These are phyloP conservation scores for Prionailurus bengalensis DNA, from an alignment of 2,113 vertebrate genomes.

Conservation along the genomic window DNA sequence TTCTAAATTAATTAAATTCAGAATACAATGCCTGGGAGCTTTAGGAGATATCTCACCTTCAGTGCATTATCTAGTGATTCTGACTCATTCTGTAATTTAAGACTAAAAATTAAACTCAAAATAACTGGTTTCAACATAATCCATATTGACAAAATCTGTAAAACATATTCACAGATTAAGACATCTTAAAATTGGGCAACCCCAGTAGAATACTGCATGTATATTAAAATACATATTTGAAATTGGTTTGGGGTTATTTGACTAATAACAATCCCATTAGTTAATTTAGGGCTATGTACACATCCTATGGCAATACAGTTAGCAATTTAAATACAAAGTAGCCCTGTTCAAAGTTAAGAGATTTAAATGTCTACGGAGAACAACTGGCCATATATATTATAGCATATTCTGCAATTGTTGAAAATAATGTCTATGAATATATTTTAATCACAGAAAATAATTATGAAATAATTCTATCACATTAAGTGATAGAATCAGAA, in stretches of 20 bases:
- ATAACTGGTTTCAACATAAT: neutral
- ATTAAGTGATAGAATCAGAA: neutral
- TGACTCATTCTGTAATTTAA: neutral
- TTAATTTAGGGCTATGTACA: neutral
- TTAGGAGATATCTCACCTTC: neutral
- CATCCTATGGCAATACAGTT: neutral
- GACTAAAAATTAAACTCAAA: neutral
- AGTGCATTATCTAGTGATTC: neutral
- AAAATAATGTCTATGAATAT: neutral
- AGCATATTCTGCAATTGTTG: neutral
- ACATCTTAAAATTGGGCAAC: neutral
- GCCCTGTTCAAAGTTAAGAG: neutral
- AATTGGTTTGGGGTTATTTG: neutral
- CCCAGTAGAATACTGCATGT: neutral
- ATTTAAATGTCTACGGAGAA: neutral
- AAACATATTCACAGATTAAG: neutral
- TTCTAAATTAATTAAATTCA: conserved; percentile 38
- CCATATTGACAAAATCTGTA: neutral
- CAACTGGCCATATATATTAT: too few relatives aligned
- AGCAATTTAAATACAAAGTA: neutral
- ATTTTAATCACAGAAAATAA: conserved; percentile 47
- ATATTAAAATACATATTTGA: neutral
- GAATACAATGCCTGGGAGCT: neutral
- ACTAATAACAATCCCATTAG: neutral
- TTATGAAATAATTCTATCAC: conserved; percentile 1